These are phyloP conservation scores for Drosophila anceps DNA, from an alignment of 2,888 invertebrate species.

Conservation along the genomic window DNA sequence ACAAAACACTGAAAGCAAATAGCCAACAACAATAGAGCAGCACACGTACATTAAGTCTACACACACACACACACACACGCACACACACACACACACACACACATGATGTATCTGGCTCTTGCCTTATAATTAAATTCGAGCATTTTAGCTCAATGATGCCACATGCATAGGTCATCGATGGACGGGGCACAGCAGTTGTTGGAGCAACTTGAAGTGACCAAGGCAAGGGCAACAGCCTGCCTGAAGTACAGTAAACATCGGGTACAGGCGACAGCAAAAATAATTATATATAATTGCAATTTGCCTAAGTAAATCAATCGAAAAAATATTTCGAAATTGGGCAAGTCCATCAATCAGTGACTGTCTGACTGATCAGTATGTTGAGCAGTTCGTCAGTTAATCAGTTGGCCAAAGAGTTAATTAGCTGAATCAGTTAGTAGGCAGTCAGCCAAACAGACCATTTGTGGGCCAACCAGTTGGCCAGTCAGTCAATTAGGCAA, in stretches of 20 bases:
- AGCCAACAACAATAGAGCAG: constrained; percentile 34
- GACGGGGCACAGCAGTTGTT: background rate
- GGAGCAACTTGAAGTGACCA: background rate
- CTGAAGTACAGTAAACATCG: background rate
- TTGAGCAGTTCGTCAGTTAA: background rate
- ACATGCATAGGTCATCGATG: background rate
- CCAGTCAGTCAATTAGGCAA: constrained; percentile 1
- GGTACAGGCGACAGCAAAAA: background rate
- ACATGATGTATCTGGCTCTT: constrained; percentile 10
- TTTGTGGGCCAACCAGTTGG: background rate
- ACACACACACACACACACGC: constrained; percentile 2
- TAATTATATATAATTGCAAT: background rate
- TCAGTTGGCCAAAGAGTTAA: background rate
- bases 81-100: background rate
- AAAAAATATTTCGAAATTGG: background rate
- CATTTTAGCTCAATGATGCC: constrained; percentile 14
- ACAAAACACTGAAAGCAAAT: constrained; percentile 66
- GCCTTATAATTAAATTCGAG: constrained; percentile 9
- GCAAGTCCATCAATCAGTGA: background rate
- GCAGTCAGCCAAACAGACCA: background rate
- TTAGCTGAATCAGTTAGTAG: background rate
- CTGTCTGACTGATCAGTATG: background rate
- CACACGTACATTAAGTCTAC: constrained; percentile 9
- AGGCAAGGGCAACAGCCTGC: background rate
- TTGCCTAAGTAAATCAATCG: background rate